Evolutionary conservation across 2,888 invertebrate species (phyloP).

Genomic region (Himalopsyche tibetana): DNA sequence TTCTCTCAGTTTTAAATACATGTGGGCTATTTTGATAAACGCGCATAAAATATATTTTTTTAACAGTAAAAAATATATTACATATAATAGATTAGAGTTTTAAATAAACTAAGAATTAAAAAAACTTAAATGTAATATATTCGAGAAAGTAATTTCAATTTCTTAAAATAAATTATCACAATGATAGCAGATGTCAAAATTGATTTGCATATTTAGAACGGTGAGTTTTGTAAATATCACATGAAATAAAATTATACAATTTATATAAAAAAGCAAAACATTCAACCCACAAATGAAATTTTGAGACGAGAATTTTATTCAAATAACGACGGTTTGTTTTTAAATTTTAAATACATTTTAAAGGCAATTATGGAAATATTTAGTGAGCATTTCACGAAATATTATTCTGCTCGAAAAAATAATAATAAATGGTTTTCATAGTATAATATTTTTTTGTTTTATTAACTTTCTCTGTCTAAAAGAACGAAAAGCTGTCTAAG

Average conservation of each 20-base stretch:
- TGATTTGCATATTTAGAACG: slow-evolving; percentile 23
- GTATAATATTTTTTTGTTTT: slow-evolving; percentile 32
- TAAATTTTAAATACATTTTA: slow-evolving; percentile 40
- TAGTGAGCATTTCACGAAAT: slow-evolving; percentile 23
- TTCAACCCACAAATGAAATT: neutral
- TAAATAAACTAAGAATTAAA: too few species aligned
- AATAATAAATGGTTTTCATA: slow-evolving; percentile 38
- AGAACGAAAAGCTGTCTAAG: too few species aligned
- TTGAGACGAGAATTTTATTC: slow-evolving; percentile 31
- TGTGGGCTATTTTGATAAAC: too few species aligned
- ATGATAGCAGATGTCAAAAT: slow-evolving; percentile 23
- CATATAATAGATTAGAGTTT: too few species aligned
- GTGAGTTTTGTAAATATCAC: neutral
- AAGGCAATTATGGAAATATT: slow-evolving; percentile 43
- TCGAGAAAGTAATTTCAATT: neutral
- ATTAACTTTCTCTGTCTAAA: neutral
- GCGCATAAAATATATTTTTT: too few species aligned
- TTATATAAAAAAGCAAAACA: slow-evolving; percentile 17
- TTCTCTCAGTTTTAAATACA: too few species aligned
- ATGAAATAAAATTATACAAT: slow-evolving; percentile 37
- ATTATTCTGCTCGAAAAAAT: slow-evolving; percentile 36
- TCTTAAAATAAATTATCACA: slow-evolving; percentile 14
- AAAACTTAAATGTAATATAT: too few species aligned
- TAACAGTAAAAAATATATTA: too few species aligned
- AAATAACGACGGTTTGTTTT: slow-evolving; percentile 40